These are phyloP conservation scores for Accipiter cooperii DNA, from an alignment of 2,113 vertebrate species.

Conservation along the genomic window DNA sequence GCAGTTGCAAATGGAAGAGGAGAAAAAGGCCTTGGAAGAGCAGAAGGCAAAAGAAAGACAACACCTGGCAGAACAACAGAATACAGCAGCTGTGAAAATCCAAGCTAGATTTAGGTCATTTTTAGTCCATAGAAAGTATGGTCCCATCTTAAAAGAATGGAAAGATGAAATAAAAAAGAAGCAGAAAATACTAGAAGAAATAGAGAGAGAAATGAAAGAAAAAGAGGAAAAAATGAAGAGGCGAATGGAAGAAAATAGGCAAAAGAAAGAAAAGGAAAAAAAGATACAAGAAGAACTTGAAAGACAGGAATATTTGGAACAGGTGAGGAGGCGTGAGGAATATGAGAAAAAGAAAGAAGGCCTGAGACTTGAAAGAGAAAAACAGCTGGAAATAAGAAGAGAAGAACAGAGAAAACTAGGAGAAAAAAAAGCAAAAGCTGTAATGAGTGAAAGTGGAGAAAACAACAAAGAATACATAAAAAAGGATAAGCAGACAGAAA, in stretches of 20 bases:
- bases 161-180: constrained; percentile 62
- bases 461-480: background rate
- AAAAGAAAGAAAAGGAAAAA: constrained; percentile 37
- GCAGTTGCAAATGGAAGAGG: constrained; percentile 75
- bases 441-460: background rate
- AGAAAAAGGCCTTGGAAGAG: constrained; percentile 73
- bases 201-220: constrained; percentile 56
- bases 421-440: background rate
- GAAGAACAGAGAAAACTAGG: background rate
- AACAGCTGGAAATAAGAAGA: background rate
- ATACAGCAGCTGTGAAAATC: constrained; percentile 75
- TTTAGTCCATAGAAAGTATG: constrained; percentile 58
- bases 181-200: constrained; percentile 29
- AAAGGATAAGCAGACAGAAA: constrained; percentile 1
- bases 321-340: constrained; percentile 32
- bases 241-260: constrained; percentile 42
- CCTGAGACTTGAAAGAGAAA: constrained; percentile 52
- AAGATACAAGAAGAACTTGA: constrained; percentile 31
- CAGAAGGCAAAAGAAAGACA: constrained; percentile 68
- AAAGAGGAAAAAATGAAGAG: constrained; percentile 58
- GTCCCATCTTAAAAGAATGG: constrained; percentile 61
- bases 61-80: constrained; percentile 22
- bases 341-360: constrained; percentile 71
- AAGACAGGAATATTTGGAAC: constrained; percentile 44
- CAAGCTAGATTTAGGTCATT: constrained; percentile 75